Conservation (phyloP, 2,113 vertebrate genomes). For the Ammodytes dubius region DNA sequence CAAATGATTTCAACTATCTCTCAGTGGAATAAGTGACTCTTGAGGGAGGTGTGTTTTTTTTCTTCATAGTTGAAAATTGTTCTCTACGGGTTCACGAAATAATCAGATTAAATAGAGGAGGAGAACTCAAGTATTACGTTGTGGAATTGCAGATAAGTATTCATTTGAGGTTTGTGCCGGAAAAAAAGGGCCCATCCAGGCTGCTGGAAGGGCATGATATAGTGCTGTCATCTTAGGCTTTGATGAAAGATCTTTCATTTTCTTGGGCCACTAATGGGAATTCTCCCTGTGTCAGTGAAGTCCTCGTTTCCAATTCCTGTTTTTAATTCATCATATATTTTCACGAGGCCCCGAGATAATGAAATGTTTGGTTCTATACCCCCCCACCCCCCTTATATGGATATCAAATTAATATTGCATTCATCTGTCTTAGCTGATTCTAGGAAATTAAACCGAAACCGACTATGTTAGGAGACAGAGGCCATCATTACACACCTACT, state of each 20-base stretch:
- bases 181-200: slow-evolving; percentile 30
- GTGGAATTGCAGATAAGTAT: slow-evolving; percentile 46
- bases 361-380: slow-evolving; percentile 65
- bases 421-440: slow-evolving; percentile 37
- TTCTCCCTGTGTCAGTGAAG: slow-evolving; percentile 54
- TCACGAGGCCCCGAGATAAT: slow-evolving; percentile 66
- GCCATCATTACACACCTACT: slow-evolving; percentile 21
- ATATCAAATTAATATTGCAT: slow-evolving; percentile 48
- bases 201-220: slow-evolving; percentile 57
- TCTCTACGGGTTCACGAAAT: slow-evolving; percentile 30
- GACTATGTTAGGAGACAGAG: slow-evolving; percentile 41
- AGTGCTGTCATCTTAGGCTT: slow-evolving; percentile 60
- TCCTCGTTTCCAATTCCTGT: slow-evolving; percentile 63
- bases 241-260: slow-evolving; percentile 74
- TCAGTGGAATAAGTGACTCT: slow-evolving; percentile 15
- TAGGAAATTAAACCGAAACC: slow-evolving; percentile 38
- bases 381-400: slow-evolving; percentile 22
- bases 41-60: slow-evolving; percentile 24
- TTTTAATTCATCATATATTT: slow-evolving; percentile 71
- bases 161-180: slow-evolving; percentile 30
- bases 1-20: slow-evolving; percentile 25
- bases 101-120: slow-evolving; percentile 48
- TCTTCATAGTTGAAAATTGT: slow-evolving; percentile 32
- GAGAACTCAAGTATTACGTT: slow-evolving; percentile 38
- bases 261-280: slow-evolving; percentile 70